Conservation (phyloP, 2,797 vertebrate species). For the Chaunax sp. region DNA sequence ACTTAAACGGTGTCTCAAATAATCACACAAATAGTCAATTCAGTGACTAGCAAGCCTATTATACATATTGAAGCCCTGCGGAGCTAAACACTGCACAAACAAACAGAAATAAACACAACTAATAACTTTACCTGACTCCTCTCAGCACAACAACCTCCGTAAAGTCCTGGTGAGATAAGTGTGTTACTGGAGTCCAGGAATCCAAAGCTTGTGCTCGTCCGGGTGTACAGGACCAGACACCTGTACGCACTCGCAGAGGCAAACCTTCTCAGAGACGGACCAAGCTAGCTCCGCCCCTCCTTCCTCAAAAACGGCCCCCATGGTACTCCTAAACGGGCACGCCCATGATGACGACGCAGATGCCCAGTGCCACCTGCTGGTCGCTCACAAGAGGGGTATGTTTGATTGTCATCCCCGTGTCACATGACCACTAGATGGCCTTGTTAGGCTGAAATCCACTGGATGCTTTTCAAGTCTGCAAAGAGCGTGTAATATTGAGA, state of each 20-base stretch:
- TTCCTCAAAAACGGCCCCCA: slow-evolving; percentile 9
- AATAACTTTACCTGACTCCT: slow-evolving; percentile 65
- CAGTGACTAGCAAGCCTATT: too few relatives aligned
- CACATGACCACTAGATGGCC: slow-evolving; percentile 67
- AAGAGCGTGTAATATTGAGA: background rate
- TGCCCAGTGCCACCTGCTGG: slow-evolving; percentile 59
- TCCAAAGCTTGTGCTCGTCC: slow-evolving; percentile 35
- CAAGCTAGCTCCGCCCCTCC: slow-evolving; percentile 60
- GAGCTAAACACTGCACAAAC: background rate
- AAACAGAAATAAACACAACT: background rate
- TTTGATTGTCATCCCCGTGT: too few relatives aligned
- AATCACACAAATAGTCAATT: background rate
- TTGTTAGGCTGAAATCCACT: slow-evolving; percentile 8
- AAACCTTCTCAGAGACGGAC: slow-evolving; percentile 36
- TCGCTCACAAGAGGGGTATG: too few relatives aligned
- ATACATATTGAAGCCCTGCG: background rate
- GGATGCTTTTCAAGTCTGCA: slow-evolving; percentile 2
- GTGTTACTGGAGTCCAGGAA: slow-evolving; percentile 24
- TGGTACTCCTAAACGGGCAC: slow-evolving; percentile 19
- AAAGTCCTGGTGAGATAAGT: background rate
- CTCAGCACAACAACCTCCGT: background rate
- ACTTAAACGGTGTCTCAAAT: background rate
- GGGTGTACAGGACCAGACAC: slow-evolving; percentile 65
- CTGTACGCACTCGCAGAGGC: slow-evolving; percentile 59
- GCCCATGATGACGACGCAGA: slow-evolving; percentile 22